These are phyloP conservation scores for Gymnopithys bicolor DNA, from an alignment of 2,797 vertebrate species.

Conservation along the genomic window DNA sequence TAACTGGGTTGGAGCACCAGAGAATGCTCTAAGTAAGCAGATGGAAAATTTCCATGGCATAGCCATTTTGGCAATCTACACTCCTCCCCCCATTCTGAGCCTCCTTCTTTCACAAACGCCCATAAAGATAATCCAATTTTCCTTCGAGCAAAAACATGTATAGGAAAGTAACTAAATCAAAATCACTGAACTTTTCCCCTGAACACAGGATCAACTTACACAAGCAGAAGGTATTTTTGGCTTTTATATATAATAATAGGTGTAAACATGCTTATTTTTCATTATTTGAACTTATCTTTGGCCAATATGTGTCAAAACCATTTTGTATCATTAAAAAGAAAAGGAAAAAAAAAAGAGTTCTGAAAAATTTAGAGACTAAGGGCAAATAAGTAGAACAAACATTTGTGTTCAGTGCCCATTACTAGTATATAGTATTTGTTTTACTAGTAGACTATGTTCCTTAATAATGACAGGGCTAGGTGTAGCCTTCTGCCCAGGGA, in stretches of 20 bases:
- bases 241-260: not conserved
- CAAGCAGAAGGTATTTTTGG: not conserved
- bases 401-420: not conserved
- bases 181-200: not conserved
- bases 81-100: fast-evolving
- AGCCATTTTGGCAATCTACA: not conserved
- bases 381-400: not conserved
- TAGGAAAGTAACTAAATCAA: not conserved
- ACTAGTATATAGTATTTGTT: not conserved
- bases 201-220: not conserved
- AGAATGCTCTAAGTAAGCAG: not conserved
- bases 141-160: not conserved
- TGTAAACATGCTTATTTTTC: not conserved
- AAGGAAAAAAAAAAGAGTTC: not conserved
- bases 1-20: not conserved
- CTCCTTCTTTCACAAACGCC: not conserved
- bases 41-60: not conserved
- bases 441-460: not conserved
- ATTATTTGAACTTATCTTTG: not conserved
- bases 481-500: not conserved
- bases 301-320: not conserved
- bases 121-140: not conserved
- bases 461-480: not conserved
- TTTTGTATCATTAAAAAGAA: not conserved
- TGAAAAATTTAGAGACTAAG: not conserved